Base-by-base conservation (phyloP, 1,140 invertebrate genomes). In the Dreissena rostriformis region DNA sequence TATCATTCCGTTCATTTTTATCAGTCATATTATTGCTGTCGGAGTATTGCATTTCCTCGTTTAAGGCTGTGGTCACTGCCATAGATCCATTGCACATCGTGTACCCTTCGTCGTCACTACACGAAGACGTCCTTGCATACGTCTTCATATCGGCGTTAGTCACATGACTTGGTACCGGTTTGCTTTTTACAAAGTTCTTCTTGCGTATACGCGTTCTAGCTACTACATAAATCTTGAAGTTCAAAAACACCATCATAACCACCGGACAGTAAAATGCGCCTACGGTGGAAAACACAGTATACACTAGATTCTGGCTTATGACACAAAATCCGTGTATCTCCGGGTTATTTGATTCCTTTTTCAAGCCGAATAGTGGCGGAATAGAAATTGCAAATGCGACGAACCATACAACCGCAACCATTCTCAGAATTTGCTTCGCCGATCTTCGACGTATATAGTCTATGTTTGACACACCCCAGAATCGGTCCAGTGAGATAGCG, bases 391-490 rank as follows among this genome's bases (percentile, higher is more conserved):
- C 92, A 88, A 97, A 95, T 22, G 97, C 96, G 0, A 97, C 96
- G 6, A 95, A 92, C 98, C 98, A 99, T 15, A 98, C 97, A 17
- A 97, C 94, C 53, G 96, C 95, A 74, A 99, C 98, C 96, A 99
- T 98, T n/a, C 96, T 95, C 85, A 97, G 96, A 88, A 99, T 99
- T 86, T 95, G 95, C 75, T 90, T 88, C 70, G 96, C 95, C 90
- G 97, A 98, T 88, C 98, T 95, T 66, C 96, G 96, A 93, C 98
- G 97, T 89, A 98, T 98, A 95, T 99, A 99, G 94, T 98, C 97
- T 76, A 99, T 96, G 92, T 98, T 96, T 68, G 98, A 98, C 88
- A 99, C 97, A 76, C 97, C 97, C 98, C 98, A 98, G 93, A 98
- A 99, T 92, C 98, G 96, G 94, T 98, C 98, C 29, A 98, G 94